Evolutionary conservation across 2,797 vertebrate species (phyloP), one percentile per base, ranked within the genome.

Genomic region (Phylloscopus collybita): DNA sequence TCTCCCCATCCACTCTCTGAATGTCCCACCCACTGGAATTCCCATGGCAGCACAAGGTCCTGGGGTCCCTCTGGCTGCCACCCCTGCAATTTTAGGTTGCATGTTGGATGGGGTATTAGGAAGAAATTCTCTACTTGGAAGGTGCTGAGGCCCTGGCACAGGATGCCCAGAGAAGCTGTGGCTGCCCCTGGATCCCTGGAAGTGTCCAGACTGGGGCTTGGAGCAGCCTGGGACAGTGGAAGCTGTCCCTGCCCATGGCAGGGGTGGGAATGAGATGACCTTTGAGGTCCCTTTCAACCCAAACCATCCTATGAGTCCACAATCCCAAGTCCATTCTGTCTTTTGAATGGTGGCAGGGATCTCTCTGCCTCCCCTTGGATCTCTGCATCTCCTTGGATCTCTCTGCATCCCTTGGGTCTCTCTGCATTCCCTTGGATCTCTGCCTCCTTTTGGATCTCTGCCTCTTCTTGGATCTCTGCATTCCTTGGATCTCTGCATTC

Each of bases 231-330:
- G 81, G 3, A 11, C 38, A 26, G 61, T 50, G 81, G 53, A 0
- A 74, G 53, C 26, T 15, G 70, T 36, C 61, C 61, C 70, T 66
- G 70, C 44, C 50, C 51, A 30, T 21, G 44, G 51, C 25, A 17
- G 44, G 29, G 32, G 7, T 6, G 25, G 40, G 3, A 0, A 11
- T 2, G 4, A 38, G 25, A 11, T n/a, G 23, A 5, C 0, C 3
- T 59, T 44, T 50, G 2, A 32, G 6, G 17, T 36, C 26, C 13
- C 6, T 66, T 8, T 32, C 36, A 21, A 11, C 20, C 13, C 16
- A 73, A 57, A 29, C 23, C 60, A 40, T 30, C 19, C 42, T 3
- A 5, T 2, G 13, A 34, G 34, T 73, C 51, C 30, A 8, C 26
- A 44, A 34, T 74, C 59, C 14, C 27, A 14, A 36, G 14, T 22